Evolutionary conservation across 2,888 invertebrate species (phyloP).

Genomic region (Eupithecia centaureata): DNA sequence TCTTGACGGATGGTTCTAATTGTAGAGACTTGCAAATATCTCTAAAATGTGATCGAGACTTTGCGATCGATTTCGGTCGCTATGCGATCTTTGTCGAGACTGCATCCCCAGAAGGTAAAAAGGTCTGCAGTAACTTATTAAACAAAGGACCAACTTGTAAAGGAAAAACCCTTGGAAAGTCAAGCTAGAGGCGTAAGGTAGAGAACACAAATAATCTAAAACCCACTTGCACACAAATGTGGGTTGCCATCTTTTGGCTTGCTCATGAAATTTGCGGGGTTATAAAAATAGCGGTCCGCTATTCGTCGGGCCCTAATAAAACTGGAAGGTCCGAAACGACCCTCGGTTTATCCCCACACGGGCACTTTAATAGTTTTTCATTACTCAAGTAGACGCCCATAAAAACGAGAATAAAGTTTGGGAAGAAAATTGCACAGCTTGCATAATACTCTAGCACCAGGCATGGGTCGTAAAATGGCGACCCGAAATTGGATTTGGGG

Average conservation of each 20-base stretch:
- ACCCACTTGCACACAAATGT: constrained; percentile 49
- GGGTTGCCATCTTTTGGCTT: constrained; percentile 70
- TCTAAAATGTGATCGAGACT: too few relatives aligned
- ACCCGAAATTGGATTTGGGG: constrained; percentile 66
- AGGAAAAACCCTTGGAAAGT: not conserved
- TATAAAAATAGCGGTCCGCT: constrained; percentile 70
- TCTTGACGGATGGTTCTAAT: too few relatives aligned
- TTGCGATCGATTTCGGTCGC: too few relatives aligned
- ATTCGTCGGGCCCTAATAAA: constrained; percentile 75
- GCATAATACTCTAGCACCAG: constrained; percentile 63
- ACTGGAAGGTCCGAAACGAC: constrained; percentile 74
- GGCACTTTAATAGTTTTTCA: constrained; percentile 81
- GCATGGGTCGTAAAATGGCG: constrained; percentile 67
- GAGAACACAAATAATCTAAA: not conserved
- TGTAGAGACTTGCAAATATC: too few relatives aligned
- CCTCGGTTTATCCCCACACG: constrained; percentile 76
- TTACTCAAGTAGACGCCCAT: constrained; percentile 81
- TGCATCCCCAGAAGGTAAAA: too few relatives aligned
- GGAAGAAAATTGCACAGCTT: constrained; percentile 80
- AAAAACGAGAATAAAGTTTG: constrained; percentile 75
- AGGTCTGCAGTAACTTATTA: too few relatives aligned
- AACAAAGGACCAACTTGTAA: too few relatives aligned
- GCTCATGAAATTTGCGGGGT: constrained; percentile 72
- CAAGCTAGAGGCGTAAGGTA: not conserved
- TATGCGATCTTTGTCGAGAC: too few relatives aligned